Conservation (phyloP, 2,797 vertebrate species). For the Cynodonichthys magdalenae region DNA sequence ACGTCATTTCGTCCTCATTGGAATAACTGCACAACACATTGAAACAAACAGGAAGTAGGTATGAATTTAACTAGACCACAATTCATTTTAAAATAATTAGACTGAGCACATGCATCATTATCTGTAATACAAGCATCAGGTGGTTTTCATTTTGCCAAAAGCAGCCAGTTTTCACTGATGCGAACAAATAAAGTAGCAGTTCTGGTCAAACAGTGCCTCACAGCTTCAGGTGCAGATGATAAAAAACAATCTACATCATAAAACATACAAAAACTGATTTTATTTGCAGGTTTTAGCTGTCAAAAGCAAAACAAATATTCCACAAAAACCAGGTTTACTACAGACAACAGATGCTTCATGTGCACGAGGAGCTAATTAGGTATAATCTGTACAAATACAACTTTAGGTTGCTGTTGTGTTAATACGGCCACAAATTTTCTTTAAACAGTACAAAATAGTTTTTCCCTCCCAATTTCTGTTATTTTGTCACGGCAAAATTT, state of each 20-base stretch:
- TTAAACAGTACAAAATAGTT: neutral
- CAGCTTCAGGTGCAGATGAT: neutral
- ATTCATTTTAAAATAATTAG: too few relatives aligned
- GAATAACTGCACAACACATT: too few relatives aligned
- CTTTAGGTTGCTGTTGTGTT: conserved; percentile 25
- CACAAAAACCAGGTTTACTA: conserved; percentile 65
- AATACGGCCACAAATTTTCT: neutral
- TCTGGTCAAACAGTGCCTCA: too few relatives aligned
- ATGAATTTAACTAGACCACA: too few relatives aligned
- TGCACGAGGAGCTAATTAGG: conserved; percentile 36
- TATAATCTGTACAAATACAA: conserved; percentile 63
- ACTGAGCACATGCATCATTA: too few relatives aligned
- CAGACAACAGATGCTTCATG: conserved; percentile 48
- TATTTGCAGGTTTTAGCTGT: conserved; percentile 70
- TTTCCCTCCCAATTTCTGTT: neutral
- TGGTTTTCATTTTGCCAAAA: too few relatives aligned
- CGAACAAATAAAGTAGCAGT: too few relatives aligned
- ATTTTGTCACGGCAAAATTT: too few relatives aligned
- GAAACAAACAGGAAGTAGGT: too few relatives aligned
- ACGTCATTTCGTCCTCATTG: too few relatives aligned
- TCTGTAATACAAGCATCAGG: too few relatives aligned
- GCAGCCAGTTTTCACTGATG: too few relatives aligned
- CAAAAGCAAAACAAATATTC: conserved; percentile 46
- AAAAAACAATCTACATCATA: conserved; percentile 2
- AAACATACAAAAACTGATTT: conserved; percentile 71